phyloP scores from a whole-genome alignment of 2,888 invertebrate species.

The Athrips mouffetella region DNA sequence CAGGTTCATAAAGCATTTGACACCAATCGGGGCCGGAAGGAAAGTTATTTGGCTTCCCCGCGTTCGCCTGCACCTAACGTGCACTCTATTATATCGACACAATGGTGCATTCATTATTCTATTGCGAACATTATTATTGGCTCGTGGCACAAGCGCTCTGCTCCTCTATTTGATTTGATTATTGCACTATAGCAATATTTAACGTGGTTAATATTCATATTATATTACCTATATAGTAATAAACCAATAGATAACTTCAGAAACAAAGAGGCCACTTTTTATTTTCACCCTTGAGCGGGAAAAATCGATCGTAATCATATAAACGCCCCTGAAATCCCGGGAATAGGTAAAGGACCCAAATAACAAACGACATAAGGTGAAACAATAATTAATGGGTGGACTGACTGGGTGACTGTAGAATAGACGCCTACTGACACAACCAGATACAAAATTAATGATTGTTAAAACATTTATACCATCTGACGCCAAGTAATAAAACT shows the following conservation, averaged over 20 bases:
- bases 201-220: no score
- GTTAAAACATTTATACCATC: background rate
- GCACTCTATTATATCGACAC: background rate
- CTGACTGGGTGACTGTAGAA: no score
- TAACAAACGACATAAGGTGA: no score
- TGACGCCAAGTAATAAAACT: slow-evolving; percentile 6
- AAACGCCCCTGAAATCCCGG: no score
- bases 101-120: slow-evolving; percentile 1
- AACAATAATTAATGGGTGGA: no score
- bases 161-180: background rate
- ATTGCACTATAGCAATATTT: no score
- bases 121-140: background rate
- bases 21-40: slow-evolving; percentile 23
- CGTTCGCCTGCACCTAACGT: slow-evolving; percentile 11
- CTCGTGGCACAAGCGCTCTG: background rate
- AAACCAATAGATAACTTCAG: no score
- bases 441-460: background rate
- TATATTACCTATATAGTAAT: no score
- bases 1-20: slow-evolving; percentile 13
- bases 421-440: background rate
- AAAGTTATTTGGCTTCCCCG: slow-evolving; percentile 26
- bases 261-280: no score
- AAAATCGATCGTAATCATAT: no score
- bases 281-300: no score
- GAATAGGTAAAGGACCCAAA: no score